Evolutionary conservation across 2,113 vertebrate genomes (phyloP), one percentile per base, ranked within the genome.

Genomic region (Alligator sinensis): DNA sequence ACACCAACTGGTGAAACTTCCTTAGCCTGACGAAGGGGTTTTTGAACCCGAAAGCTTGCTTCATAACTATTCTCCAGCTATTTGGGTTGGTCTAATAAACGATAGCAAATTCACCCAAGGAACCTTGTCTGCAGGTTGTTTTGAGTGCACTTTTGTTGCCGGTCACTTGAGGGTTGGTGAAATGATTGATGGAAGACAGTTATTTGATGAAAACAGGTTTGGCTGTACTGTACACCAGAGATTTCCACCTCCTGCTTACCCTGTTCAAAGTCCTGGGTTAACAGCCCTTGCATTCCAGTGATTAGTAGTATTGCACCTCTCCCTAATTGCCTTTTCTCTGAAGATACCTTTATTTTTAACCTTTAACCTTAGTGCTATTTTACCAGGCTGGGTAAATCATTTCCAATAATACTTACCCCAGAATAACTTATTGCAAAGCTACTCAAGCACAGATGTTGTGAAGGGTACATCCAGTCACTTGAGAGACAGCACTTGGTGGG

Each of bases 221-320:
- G 9, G 7, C 75, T 62, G 30, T 55, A 19, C 14, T 4, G 15
- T 0, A 13, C 25, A 19, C 77, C 84, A 86, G 17, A 4, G 13
- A 18, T 77, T 34, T 8, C 66, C 5, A 0, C 66, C 64, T 54
- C 75, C 81, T 82, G 12, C 1, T 7, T 19, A 13, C 38, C 3
- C 1, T 0, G 55, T 86, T 82, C 76, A 88, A 84, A 91, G 83
- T 70, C 80, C 72, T 34, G 75, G 59, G 58, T 75, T 86, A 66
- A 82, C 18, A 57, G 59, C 15, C 28, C 3, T 88, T 54, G 79
- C 47, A 55, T 1, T 60, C 19, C 74, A 91, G 63, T 78, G 88
- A 87, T 92, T 78, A 72, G 72, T 92, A 95, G 92, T 27, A 38
- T 79, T 19, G 59, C 7, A 4, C 66, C 90, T 91, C 55, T 14